phyloP scores from a whole-genome alignment of 2,113 vertebrate genomes.

The Phyllopteryx taeniolatus region DNA sequence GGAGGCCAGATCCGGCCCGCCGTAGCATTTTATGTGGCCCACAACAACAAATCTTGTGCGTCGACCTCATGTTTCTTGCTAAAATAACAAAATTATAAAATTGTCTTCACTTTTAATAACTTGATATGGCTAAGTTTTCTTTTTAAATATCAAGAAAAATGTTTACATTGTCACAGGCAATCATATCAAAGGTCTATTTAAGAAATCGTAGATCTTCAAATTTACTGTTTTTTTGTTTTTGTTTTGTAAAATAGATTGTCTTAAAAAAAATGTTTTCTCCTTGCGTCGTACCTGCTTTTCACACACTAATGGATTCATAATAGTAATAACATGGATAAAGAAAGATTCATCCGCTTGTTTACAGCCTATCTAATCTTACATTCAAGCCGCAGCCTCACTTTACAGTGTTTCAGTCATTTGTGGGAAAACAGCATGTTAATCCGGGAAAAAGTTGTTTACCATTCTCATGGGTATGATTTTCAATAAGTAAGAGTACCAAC shows the following conservation, averaged over 20 bases:
- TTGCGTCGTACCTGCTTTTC: not conserved
- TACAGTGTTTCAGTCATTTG: not conserved
- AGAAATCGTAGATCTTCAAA: not conserved
- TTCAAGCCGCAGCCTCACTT: not conserved
- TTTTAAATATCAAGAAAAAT: too few relatives aligned
- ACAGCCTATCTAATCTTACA: not conserved
- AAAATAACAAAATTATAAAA: too few relatives aligned
- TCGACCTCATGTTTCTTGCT: too few relatives aligned
- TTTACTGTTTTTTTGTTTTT: not conserved
- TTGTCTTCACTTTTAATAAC: too few relatives aligned
- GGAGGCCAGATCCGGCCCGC: too few relatives aligned
- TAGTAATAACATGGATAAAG: not conserved
- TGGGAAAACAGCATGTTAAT: slow-evolving; percentile 17
- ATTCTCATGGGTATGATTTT: not conserved
- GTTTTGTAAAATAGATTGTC: not conserved
- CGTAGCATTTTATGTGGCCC: too few relatives aligned
- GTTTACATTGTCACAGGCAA: too few relatives aligned
- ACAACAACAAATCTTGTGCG: too few relatives aligned
- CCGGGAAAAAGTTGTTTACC: slow-evolving; percentile 27
- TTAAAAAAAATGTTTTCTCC: not conserved
- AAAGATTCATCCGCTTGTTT: not conserved
- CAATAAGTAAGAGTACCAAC: not conserved
- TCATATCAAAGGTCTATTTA: too few relatives aligned
- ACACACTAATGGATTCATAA: not conserved
- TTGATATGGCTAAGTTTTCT: too few relatives aligned